Evolutionary conservation across 2,113 vertebrate genomes (phyloP), one percentile per base, ranked within the genome.

Genomic region (Drymodes brunneopygia): DNA sequence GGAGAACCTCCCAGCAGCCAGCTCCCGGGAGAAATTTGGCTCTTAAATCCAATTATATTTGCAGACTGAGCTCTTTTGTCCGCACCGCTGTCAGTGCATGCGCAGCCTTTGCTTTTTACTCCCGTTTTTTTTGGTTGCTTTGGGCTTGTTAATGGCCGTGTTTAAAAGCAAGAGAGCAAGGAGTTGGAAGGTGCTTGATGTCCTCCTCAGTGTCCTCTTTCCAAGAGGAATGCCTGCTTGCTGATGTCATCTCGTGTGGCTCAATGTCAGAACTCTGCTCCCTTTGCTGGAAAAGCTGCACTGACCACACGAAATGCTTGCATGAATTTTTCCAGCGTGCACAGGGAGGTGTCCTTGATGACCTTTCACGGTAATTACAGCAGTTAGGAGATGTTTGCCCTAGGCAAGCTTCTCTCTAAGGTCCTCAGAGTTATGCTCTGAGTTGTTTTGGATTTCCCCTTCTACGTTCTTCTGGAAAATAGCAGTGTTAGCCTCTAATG

Each of bases 341-440:
- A 14, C 1, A 4, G 54, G 33, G 84, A 81, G 66, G 47, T 81
- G 90, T 88, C 85, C 93, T 91, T 70, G 81, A 60, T 93, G 88
- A 90, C 66, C 90, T 90, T 77, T 87, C n/a, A 15, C 2, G 1
- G 89, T 95, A 86, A 91, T 94, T 91, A 80, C 70, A 66, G 62
- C 64, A 80, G 51, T 74, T 33, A 54, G 67, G 72, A 93, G 81
- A 70, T 66, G 74, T 58, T 90, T 85, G 66, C 85, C 74, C 21
- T 54, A 47, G 74, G 94, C 82, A 66, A 29, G 53, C 56, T 62
- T 60, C 66, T 89, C 62, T 75, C 31, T 25, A 3, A 77, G 81
- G 79, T 82, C 84, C 66, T 62, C 72, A 56, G 64, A 1, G 0
- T 50, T 56, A 28, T 57, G 54, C 18, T 22, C 25, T 7, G 31